Evolutionary conservation across 2,888 invertebrate genomes (phyloP), one percentile per base, ranked within the genome.

Genomic region (Ophion obscuratus): DNA sequence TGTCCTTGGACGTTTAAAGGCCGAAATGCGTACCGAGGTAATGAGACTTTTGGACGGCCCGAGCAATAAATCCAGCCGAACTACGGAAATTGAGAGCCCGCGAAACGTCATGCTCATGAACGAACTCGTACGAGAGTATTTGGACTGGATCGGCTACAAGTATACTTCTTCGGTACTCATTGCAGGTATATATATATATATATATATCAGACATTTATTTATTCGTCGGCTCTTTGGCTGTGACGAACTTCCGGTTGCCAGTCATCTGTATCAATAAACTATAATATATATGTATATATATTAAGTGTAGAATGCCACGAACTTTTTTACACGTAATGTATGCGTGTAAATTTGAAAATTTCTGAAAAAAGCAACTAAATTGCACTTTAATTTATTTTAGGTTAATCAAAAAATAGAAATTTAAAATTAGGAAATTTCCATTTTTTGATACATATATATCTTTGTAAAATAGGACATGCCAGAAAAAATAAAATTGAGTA

Each of bases 61-160:
- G 6, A 88, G 88, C 57, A 90, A 53, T 17, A 53, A 88, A 83
- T 90, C 90, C 47, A 89, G 81, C 67, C 90, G 85, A 84, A 83
- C 84, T 7, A 91, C 90, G 68, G 86, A 85, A 57, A 90, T 91
- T 10, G 91, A 91, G 53, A 88, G 89, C 27, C 90, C 93, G 17
- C 90, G 91, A 20, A 91, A 94, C 83, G 89, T 94, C 40, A 62
- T 95, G 59, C 92, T 97, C 0, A 94, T 96, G 66, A 97, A 97
- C 89, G 96, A 96, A 90, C 94, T 97, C 0, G 95, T 97, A 6
- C 93, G 96, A 83, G 97, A 97, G 91, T 97, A 97, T 91, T 92
- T 97, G 4, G 95, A 96, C 88, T 97, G 97, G 97, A 96, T 96
- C 89, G 97, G 96, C 0, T 97, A 96, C 89, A 94, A 96, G 40